Evolutionary conservation across 2,113 vertebrate genomes (phyloP), one percentile per base, ranked within the genome.

Genomic region (Dipodomys spectabilis): DNA sequence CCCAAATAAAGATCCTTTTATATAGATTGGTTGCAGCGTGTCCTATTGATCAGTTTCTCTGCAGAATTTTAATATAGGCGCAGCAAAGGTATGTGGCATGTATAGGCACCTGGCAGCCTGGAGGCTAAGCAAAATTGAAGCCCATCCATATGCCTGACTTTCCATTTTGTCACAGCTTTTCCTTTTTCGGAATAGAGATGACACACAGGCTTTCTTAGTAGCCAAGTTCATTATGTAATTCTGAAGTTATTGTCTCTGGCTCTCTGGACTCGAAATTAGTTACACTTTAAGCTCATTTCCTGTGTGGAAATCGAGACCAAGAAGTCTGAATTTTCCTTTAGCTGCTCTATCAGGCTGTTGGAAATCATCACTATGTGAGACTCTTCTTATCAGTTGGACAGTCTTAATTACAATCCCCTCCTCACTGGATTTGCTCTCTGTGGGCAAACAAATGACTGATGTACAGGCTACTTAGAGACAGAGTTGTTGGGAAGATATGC

Each of bases 181-280:
- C n/a, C 68, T 23, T 91, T n/a, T 57, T 57, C 82, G 49, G 45
- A 84, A 72, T 64, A 45, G 57, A 80, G 53, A 72, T 44, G 13
- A 73, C 30, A 71, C 30, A 71, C 13, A 27, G 32, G 27, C 25
- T 88, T 95, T 57, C 53, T 88, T 84, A 73, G 72, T 32, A 79
- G 53, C 44, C 71, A 80, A 39, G 82, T 22, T 27, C 65, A 45
- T 91, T 83, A 85, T 79, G 69, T 22, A 88, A 91, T 79, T 82
- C 32, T 28, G 7, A 88, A 69, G 9, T 91, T 82, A 82, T 49
- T 32, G 2, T 67, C 39, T 79, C 71, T 75, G 89, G 22, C 20
- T 88, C 32, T 90, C 25, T 80, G 49, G 68, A 60, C 4, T 71
- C 5, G 28, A 16, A 79, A 68, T 82, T 81, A 82, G 86, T 7